Base-by-base conservation (phyloP, 2,113 vertebrate species). In the Oryzias javanicus region DNA sequence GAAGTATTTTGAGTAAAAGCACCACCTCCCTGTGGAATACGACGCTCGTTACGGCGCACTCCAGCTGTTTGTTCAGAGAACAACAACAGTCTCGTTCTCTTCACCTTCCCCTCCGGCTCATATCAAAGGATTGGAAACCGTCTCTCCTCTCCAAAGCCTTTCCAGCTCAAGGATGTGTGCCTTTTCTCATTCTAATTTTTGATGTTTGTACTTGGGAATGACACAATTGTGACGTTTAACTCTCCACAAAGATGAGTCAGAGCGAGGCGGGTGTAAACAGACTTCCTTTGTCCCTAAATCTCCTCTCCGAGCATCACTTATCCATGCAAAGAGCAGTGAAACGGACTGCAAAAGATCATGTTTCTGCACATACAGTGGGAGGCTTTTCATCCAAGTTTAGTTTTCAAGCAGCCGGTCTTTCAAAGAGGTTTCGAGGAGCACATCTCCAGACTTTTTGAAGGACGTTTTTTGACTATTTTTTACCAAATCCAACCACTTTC, bases 111-210 rank as follows among this genome's bases (percentile, higher is more conserved):
- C 35, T 35, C 22, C 27, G 24, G 44, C 53, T 63, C 3, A 14
- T 48, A 42, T 62, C 44, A 42, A 51, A 14, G 41, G 18, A 41
- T 27, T 52, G 56, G 49, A 27, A 2, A 24, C 45, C 16, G 41
- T 27, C 19, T 14, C 49, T 57, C 3, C 4, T 45, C 60, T 60
- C 64, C 42, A 42, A 55, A 40, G 55, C 17, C 24, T 4, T 5
- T 15, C 18, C 14, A 16, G 20, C 53, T 60, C 50, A 49, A 35
- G 63, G 58, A 14, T 12, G 49, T 3, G 25, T 4, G 2, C 48
- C 29, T 49, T 63, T 40, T 44, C 18, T 63, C 14, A 12, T 40
- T 18, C 14, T 54, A 25, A 68, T 54, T 45, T 49, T 18, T 15
- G 20, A 41, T 15, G 6, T 16, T 67, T 27, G n/a, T 47, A 19